These are phyloP conservation scores for Macaria liturata DNA, from an alignment of 2,888 invertebrate species.

Conservation along the genomic window DNA sequence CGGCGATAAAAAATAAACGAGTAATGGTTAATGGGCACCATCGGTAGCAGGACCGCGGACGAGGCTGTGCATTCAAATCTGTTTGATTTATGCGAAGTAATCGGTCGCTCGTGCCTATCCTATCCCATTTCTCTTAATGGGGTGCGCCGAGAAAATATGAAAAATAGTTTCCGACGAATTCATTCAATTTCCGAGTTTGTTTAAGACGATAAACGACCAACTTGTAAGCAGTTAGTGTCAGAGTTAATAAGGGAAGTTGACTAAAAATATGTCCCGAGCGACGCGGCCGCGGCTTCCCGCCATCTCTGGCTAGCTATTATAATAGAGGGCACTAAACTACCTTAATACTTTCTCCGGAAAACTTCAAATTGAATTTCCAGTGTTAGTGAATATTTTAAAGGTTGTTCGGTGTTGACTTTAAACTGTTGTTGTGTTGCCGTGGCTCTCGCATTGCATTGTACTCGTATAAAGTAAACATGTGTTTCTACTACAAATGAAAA, in stretches of 20 bases:
- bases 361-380: slow-evolving; percentile 71
- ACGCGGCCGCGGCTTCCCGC: slow-evolving; percentile 24
- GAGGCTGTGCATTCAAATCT: slow-evolving; percentile 61
- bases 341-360: slow-evolving; percentile 56
- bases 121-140: slow-evolving; percentile 35
- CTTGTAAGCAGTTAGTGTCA: slow-evolving; percentile 48
- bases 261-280: slow-evolving; percentile 43
- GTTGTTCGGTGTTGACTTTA: slow-evolving; percentile 56
- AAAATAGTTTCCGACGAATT: slow-evolving; percentile 29
- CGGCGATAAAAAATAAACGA: slow-evolving; percentile 21
- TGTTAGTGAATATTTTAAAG: slow-evolving; percentile 65
- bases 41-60: slow-evolving; percentile 46
- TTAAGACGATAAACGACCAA: slow-evolving; percentile 39
- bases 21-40: slow-evolving; percentile 37
- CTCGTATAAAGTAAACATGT: slow-evolving; percentile 54
- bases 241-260: slow-evolving; percentile 45
- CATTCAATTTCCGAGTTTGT: slow-evolving; percentile 25
- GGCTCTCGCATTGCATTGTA: slow-evolving; percentile 46
- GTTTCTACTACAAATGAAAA: slow-evolving; percentile 37
- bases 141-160: slow-evolving; percentile 30
- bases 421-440: slow-evolving; percentile 46
- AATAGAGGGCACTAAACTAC: slow-evolving; percentile 46
- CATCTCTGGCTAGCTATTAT: slow-evolving; percentile 34
- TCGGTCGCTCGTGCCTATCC: slow-evolving; percentile 49
- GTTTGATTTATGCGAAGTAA: slow-evolving; percentile 67